Evolutionary conservation across 53 echinoderm and acorn worm species (phyloP).

Genomic region (Holothuria leucospilota): DNA sequence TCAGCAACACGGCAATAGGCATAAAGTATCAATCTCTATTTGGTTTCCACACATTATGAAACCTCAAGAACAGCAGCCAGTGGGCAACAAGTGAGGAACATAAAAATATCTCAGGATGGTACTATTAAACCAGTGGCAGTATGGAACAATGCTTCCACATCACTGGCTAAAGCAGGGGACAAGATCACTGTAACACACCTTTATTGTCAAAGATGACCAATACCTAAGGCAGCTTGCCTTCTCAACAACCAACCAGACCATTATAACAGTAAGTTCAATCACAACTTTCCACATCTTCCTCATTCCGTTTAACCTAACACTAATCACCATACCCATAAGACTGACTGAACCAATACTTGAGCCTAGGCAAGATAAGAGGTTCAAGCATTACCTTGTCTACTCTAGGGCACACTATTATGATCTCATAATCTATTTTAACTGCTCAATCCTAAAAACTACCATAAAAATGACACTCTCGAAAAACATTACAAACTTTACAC

Average conservation of each 20-base stretch:
- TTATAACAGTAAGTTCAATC: constrained; percentile 19
- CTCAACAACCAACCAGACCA: constrained; percentile 3
- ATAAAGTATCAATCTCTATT: too few relatives aligned
- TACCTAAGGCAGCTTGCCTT: neutral
- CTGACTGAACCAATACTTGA: too few relatives aligned
- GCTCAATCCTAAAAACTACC: too few relatives aligned
- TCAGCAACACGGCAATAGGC: too few relatives aligned
- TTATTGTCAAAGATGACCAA: neutral
- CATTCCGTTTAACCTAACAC: too few relatives aligned
- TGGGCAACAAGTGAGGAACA: constrained; percentile 15
- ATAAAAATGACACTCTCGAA: too few relatives aligned
- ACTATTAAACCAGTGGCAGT: neutral
- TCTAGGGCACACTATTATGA: too few relatives aligned
- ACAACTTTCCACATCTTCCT: neutral
- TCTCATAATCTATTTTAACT: too few relatives aligned
- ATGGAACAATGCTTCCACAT: constrained; percentile 11
- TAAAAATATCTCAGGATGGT: neutral
- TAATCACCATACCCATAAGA: too few relatives aligned
- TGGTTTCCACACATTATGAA: neutral
- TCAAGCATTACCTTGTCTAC: too few relatives aligned
- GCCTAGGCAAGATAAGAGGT: too few relatives aligned
- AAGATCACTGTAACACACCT: neutral
- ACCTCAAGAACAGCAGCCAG: neutral
- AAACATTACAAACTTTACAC: too few relatives aligned
- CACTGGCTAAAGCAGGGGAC: neutral